Conservation (phyloP, 1,140 invertebrate genomes). For the Cydia pomonella region DNA sequence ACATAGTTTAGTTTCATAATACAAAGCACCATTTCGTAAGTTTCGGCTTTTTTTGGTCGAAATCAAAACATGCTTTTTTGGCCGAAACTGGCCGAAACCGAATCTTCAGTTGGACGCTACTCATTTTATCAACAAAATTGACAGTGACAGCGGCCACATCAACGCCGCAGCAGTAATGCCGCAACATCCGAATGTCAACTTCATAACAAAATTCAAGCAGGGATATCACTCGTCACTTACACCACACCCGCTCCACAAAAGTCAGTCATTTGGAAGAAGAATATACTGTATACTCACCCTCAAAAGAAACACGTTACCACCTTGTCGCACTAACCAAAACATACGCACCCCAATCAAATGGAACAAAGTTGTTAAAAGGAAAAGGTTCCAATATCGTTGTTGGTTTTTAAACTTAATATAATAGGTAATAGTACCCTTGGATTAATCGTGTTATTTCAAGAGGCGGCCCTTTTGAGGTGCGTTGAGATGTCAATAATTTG, state of each 20-base stretch:
- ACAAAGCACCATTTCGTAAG: too few species aligned
- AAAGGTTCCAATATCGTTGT: slow-evolving; percentile 48
- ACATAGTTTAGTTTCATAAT: too few species aligned
- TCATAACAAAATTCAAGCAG: too few species aligned
- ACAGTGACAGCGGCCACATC: neutral
- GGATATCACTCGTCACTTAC: slow-evolving; percentile 34
- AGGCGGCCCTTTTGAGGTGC: slow-evolving; percentile 50
- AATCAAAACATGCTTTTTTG: too few species aligned
- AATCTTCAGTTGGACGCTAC: too few species aligned
- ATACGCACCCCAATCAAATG: neutral
- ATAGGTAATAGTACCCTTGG: slow-evolving; percentile 56
- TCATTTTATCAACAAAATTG: slow-evolving; percentile 34
- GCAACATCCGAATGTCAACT: too few species aligned
- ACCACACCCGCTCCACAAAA: slow-evolving; percentile 51
- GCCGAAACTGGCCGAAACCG: too few species aligned
- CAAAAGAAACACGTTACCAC: slow-evolving; percentile 10
- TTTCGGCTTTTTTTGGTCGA: too few species aligned
- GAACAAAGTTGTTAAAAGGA: neutral
- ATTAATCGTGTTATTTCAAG: slow-evolving; percentile 72
- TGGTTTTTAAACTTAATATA: slow-evolving; percentile 68
- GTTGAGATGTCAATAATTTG: slow-evolving; percentile 56
- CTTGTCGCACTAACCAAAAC: neutral
- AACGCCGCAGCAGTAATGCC: too few species aligned
- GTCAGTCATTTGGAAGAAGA: slow-evolving; percentile 63
- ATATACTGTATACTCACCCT: slow-evolving; percentile 55